Evolutionary conservation across 2,888 invertebrate genomes (phyloP), one percentile per base, ranked within the genome.

Genomic region (Bembecia ichneumoniformis): DNA sequence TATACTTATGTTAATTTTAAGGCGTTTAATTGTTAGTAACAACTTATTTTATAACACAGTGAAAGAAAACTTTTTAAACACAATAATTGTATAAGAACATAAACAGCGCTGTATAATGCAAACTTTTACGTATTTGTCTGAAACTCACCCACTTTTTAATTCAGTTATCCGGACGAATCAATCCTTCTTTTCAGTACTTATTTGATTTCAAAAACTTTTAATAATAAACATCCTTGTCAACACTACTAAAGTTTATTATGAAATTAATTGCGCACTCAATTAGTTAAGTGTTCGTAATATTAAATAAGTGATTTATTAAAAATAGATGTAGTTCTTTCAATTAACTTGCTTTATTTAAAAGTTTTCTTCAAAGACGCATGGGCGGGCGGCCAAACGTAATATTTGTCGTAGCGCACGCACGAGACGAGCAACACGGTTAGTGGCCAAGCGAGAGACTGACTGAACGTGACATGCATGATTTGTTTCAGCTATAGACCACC

Each of bases 101-200:
- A 28, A 9, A 28, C 5, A 5, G 20, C 20, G 4, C 1, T 20
- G 20, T 28, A 28, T 28, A 7, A 28, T 28, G 28, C 28, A 28
- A 28, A 28, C 28, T 28, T 28, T 40, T 14, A 7, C 40, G 40
- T 14, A 14, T 40, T 40, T 14, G 3, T 14, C 13, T 40, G 14
- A 13, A 40, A 80, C 82, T 80, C 65, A 82, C 82, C 82, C 79
- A 79, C 79, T 80, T 82, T 81, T 78, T 77, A 61, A 67, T 64
- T 68, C 58, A 52, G 49, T 57, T 49, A 14, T 14, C 11, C 40
- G 52, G 58, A 55, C 59, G 58, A 54, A 58, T 60, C 57, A 63
- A 59, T 55, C 64, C 57, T 57, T 62, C 52, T 59, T 59, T 68
- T 66, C 67, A 62, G 54, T 50, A 44, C 49, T 63, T 62, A 51